Conservation (phyloP, 2,888 invertebrate species). For the Trachelus stipa region DNA sequence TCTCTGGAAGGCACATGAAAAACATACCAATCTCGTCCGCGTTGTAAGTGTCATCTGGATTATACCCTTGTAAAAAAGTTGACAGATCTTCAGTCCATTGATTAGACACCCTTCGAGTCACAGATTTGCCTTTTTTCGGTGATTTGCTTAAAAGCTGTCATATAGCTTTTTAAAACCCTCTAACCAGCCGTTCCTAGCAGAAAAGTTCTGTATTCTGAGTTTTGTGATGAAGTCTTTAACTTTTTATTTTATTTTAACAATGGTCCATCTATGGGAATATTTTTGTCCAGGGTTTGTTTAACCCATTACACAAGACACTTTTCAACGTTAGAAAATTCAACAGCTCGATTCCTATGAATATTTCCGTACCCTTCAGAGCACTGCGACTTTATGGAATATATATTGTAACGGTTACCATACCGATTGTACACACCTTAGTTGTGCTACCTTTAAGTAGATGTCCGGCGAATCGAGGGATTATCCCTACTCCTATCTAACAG, state of each 20-base stretch:
- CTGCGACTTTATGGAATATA: background rate
- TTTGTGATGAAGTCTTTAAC: slow-evolving; percentile 3
- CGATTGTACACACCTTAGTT: no score
- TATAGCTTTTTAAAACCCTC: slow-evolving; percentile 30
- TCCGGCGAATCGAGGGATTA: no score
- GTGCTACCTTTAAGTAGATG: no score
- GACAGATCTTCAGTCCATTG: slow-evolving; percentile 23
- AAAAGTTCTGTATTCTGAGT: slow-evolving; percentile 27
- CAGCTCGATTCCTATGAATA: slow-evolving; percentile 19
- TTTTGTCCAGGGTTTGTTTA: slow-evolving; percentile 28
- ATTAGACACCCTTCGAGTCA: slow-evolving; percentile 16
- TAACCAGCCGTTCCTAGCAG: slow-evolving; percentile 29
- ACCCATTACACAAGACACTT: slow-evolving; percentile 25
- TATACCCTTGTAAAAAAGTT: slow-evolving; percentile 6
- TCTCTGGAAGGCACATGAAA: no score
- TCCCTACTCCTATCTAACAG: no score
- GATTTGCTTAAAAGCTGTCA: slow-evolving; percentile 26
- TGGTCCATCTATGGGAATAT: slow-evolving; percentile 28
- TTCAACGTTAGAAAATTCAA: slow-evolving; percentile 16
- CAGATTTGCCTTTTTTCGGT: slow-evolving; percentile 20
- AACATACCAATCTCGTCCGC: no score
- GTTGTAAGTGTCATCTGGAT: background rate
- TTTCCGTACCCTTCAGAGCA: slow-evolving; percentile 20
- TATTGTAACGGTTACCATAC: no score
- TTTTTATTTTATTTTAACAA: slow-evolving; percentile 28